Evolutionary conservation across 2,113 vertebrate genomes (phyloP).

Genomic region (Eretmochelys imbricata): DNA sequence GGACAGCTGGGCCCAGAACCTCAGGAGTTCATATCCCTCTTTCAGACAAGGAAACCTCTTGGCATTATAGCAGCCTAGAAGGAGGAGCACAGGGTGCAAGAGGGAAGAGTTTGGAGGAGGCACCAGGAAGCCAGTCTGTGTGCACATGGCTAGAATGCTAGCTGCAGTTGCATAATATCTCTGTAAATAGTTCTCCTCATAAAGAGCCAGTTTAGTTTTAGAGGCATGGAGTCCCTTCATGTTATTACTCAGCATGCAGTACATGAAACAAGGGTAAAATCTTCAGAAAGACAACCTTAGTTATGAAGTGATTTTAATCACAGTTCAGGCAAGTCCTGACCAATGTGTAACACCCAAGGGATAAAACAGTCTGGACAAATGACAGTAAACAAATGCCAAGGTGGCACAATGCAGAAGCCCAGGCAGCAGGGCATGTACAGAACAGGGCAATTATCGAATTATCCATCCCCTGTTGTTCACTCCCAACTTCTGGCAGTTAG

Average conservation of each 20-base stretch:
- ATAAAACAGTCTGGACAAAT: background rate
- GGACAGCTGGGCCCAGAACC: too few species aligned
- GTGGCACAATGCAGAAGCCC: background rate
- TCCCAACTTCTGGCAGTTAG: too few species aligned
- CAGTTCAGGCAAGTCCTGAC: too few species aligned
- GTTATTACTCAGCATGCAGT: background rate
- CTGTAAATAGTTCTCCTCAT: conserved; percentile 5
- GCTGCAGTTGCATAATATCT: background rate
- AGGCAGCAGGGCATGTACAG: background rate
- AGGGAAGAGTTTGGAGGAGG: background rate
- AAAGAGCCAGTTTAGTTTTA: conserved; percentile 12
- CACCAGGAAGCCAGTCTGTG: background rate
- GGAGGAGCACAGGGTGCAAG: background rate
- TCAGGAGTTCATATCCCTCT: background rate
- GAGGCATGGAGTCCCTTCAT: background rate
- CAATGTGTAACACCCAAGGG: background rate
- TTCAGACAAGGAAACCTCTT: background rate
- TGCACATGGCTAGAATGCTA: background rate
- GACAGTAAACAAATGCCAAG: too few species aligned
- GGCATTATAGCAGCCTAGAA: background rate
- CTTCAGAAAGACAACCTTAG: background rate
- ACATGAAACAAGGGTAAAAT: conserved; percentile 20
- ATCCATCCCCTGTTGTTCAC: too few species aligned
- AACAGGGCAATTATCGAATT: too few species aligned
- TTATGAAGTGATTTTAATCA: background rate